Evolutionary conservation across 2,888 invertebrate species (phyloP), one percentile per base, ranked within the genome.

Genomic region (Sinopyrophorus schimmeli): DNA sequence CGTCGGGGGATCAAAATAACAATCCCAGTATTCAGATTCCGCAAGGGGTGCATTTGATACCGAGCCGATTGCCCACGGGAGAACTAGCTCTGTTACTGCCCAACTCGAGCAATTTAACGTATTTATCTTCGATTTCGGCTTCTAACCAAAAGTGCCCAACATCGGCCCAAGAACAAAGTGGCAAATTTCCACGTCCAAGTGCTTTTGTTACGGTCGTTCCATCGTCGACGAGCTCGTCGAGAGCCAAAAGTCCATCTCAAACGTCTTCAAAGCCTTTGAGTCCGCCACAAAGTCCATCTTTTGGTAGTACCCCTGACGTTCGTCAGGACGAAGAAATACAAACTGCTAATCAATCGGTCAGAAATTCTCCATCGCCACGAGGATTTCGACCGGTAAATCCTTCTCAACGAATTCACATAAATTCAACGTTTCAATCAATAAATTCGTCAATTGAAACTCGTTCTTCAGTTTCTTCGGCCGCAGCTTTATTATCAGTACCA

Each of bases 201-300:
- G 80, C 80, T 2, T 80, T 80, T 57, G 77, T 69, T 15, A 63
- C 72, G 9, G 75, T 75, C 7, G 60, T 67, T 12, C 67, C 70
- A 6, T 65, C 68, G 7, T 35, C 57, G 7, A 28, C 55, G 10
- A 56, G 60, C n/a, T 23, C 55, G 1, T 42, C 50, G n/a, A 43
- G 59, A 23, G 21, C 46, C 9, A 49, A 53, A 15, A 53, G 50
- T 31, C 52, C 55, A 23, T 3, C 53, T 12, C 58, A 58, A 26
- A 53, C 53, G 3, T 42, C 52, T 1, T 37, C 53, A 4, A 63
- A 63, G 50, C 58, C 64, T 5, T 47, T 67, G 15, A 87, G 86
- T 64, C 87, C 88, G 1, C 83, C 87, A 0, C 65, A 85, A 7
- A 88, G 88, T 61, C 88, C 88, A 0, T 71, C 84, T 10, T n/a